A percentile compares a stretch with the other conserved stretches of the same genome.
phyloP scores from a whole-genome alignment of 2,113 vertebrate genomes.

The Setophaga petechia region DNA sequence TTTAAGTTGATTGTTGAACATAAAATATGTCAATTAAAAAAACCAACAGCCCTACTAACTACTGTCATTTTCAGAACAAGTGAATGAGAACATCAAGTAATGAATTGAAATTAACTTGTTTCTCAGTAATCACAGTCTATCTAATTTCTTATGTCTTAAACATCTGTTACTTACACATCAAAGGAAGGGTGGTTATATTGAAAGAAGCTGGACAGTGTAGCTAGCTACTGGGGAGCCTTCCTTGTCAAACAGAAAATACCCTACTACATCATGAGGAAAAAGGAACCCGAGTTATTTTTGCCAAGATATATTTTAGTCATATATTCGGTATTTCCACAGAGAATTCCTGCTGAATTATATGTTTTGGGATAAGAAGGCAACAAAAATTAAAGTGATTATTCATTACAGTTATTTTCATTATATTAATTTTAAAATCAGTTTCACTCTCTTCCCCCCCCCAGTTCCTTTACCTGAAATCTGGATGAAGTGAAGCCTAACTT shows the following conservation, averaged over 20 bases:
- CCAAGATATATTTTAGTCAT: background rate
- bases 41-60: slow-evolving; percentile 47
- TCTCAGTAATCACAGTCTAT: slow-evolving; percentile 23
- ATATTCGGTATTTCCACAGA: background rate
- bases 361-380: background rate
- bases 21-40: slow-evolving; percentile 33
- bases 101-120: slow-evolving; percentile 18
- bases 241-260: background rate
- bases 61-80: slow-evolving; percentile 10
- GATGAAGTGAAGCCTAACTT: background rate
- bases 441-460: background rate
- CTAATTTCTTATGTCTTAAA: slow-evolving; percentile 31
- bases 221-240: background rate
- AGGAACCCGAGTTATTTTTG: background rate
- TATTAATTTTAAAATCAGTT: background rate
- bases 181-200: slow-evolving; percentile 1
- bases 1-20: slow-evolving; percentile 9
- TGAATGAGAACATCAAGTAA: slow-evolving; percentile 38
- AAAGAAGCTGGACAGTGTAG: background rate
- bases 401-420: background rate
- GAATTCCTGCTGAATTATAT: background rate
- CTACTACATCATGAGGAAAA: background rate
- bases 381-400: background rate
- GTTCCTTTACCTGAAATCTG: background rate
- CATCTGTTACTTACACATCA: slow-evolving; percentile 23